Base-by-base conservation (phyloP, 2,797 vertebrate species). In the Argya squamiceps region DNA sequence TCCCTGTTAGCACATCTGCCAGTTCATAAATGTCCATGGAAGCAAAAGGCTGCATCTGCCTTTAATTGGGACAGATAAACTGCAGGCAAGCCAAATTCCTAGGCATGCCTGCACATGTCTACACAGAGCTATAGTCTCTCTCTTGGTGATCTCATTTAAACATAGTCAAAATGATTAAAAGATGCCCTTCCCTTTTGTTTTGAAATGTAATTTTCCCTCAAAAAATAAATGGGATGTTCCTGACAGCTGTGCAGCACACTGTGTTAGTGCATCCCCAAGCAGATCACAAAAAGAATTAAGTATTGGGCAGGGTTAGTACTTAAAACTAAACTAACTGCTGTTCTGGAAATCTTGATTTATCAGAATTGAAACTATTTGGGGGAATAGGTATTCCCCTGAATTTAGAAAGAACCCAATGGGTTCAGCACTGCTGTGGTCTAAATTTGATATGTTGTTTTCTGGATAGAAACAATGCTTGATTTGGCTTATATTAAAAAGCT, bases 71-170 rank as follows among this genome's bases (percentile, higher is more conserved):
- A 83, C 65, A 93, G 79, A 94, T 71, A 88, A 81, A 88, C 79
- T 64, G 75, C 85, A 91, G 76, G 93, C 87, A 86, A 93, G 73
- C 76, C 92, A 88, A 79, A 97, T 95, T 95, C 89, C 84, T 65
- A 26, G 55, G 92, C 95, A 74, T 80, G 96, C 69, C 79, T 94
- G 79, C 83, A 63, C 94, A 30, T 36, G 65, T 84, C 79, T 59
- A 1, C 52, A 60, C 84, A 80, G 39, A 82, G 44, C 84, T 93
- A 17, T 55, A 77, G 84, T 46, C 64, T 85, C n/a, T 85, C n/a
- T 89, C 63, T 34, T 69, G 34, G 75, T 93, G 91, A 92, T 88
- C 88, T 95, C 76, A 67, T 71, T 91, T 88, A 89, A 95, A 84
- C 76, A 63, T 18, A 60, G 53, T 63, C 68, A 68, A 65, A 91